Percentiles rank a stretch among this genome's conserved stretches.
These are phyloP conservation scores for Sapayoa aenigma DNA, from an alignment of 2,113 vertebrate species.

Conservation along the genomic window DNA sequence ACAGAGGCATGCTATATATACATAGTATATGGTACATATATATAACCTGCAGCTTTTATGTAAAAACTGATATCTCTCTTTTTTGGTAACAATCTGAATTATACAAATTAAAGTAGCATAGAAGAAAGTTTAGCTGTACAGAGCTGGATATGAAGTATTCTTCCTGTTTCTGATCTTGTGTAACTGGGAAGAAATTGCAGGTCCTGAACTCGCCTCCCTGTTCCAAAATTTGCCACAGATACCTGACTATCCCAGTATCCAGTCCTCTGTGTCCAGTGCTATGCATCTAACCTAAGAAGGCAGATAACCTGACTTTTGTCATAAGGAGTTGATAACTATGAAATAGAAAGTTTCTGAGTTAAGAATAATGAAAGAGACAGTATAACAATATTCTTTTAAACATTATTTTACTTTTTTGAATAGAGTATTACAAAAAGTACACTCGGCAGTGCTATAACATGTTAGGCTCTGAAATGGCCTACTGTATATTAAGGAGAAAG, in stretches of 20 bases:
- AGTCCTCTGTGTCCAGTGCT: not conserved
- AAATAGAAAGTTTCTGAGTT: not conserved
- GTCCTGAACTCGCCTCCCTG: not conserved
- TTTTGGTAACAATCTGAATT: not conserved
- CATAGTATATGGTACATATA: not conserved
- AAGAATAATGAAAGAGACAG: not conserved
- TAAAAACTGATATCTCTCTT: not conserved
- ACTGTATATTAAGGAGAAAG: not conserved
- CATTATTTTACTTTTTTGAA: not conserved
- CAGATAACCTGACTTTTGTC: not conserved
- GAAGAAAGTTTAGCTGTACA: not conserved
- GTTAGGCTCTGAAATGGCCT: not conserved
- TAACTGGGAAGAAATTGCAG: not conserved
- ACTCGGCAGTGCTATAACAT: accelerated
- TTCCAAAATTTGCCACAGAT: not conserved
- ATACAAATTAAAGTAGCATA: not conserved
- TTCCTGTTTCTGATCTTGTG: not conserved
- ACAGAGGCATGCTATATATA: not conserved
- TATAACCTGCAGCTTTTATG: not conserved
- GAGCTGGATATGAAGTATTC: not conserved
- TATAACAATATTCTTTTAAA: not conserved
- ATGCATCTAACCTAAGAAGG: not conserved
- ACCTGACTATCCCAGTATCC: not conserved
- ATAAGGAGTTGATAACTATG: not conserved
- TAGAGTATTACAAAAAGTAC: not conserved